Evolutionary conservation across 2,797 vertebrate species (phyloP), one percentile per base, ranked within the genome.

Genomic region (Mareca strepera): DNA sequence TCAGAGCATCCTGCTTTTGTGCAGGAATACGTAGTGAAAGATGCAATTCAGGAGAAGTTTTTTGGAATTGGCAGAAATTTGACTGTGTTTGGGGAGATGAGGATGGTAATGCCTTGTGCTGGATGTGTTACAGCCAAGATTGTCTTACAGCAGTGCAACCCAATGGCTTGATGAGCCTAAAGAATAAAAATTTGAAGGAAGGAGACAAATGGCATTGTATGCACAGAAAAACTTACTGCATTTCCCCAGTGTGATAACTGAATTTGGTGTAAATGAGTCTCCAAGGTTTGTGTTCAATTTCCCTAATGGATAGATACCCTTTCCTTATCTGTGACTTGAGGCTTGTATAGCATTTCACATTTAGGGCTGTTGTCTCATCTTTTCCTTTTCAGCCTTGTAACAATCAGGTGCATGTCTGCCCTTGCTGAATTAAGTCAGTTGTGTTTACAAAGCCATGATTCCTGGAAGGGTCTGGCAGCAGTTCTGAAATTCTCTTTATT

Each of bases 41-140:
- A 17, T 18, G 39, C 16, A 39, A 16, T n/a, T 41, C 26, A 63
- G 43, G 50, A 63, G 69, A 43, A 4, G 1, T 2, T 28, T 29
- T 60, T 31, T 35, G 9, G 25, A 53, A 23, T 35, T 17, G 28
- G 35, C 15, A 26, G 16, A 28, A 59, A 60, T 12, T 50, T 17
- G 5, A 5, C 53, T 13, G n/a, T 68, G 11, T 10, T 16, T 33
- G 20, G 17, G 20, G 35, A 66, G 18, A 2, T 8, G 6, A 17
- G 18, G 37, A 11, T 16, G 14, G 37, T 5, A 58, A 16, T 11
- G 10, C 1, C 1, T 5, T n/a, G 5, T 72, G 21, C 7, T 15
- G 59, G 69, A 26, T 18, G 17, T 23, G 3, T 41, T 55, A 8
- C 21, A 35, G 14, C 4, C 39, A 17, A 31, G 0, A 0, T 4